phyloP scores from a whole-genome alignment of 2,113 vertebrate species.

The Pteruthius melanotis region DNA sequence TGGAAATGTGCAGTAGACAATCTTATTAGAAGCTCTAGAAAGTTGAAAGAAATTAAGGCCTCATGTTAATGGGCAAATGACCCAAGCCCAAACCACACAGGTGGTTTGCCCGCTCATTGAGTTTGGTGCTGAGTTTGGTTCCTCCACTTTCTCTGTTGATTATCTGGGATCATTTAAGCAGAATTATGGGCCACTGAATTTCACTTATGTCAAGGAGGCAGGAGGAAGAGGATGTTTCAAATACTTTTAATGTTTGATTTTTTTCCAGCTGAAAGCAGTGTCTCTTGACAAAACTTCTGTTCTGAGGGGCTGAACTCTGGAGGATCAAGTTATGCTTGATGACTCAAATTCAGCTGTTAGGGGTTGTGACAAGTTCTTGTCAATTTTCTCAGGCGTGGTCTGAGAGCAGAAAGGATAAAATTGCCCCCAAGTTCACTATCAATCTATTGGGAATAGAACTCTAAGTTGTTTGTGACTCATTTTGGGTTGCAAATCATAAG shows the following conservation, averaged over 20 bases:
- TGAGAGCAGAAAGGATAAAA: not conserved
- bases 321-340: not conserved
- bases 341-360: not conserved
- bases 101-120: not conserved
- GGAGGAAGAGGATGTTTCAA: not conserved
- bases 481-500: not conserved
- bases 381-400: not conserved
- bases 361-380: not conserved
- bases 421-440: not conserved
- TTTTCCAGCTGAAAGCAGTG: not conserved
- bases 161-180: not conserved
- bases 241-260: not conserved
- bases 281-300: not conserved
- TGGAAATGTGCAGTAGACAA: not conserved
- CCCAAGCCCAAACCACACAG: rapidly evolving
- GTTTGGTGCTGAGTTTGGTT: not conserved
- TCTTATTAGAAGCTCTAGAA: not conserved
- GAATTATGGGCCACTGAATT: not conserved
- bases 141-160: not conserved
- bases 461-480: not conserved
- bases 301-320: not conserved
- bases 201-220: not conserved
- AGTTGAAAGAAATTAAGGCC: not conserved
- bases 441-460: not conserved
- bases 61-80: not conserved